phyloP scores from a whole-genome alignment of 1,140 invertebrate species.

The Melanaphis sacchari region DNA sequence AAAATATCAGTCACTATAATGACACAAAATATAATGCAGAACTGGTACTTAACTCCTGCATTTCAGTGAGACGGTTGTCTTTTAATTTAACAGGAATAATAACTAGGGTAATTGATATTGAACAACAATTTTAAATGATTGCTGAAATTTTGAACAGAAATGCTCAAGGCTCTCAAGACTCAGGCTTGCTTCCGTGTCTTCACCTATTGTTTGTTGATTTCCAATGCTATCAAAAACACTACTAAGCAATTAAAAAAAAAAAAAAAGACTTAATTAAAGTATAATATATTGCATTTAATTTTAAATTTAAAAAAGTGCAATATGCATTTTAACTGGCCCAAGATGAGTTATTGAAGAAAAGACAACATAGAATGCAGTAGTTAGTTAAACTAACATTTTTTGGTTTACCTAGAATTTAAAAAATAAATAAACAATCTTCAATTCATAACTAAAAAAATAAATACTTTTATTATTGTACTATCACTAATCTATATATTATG shows the following conservation, averaged over 20 bases:
- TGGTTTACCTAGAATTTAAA: background rate
- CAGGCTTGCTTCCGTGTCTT: background rate
- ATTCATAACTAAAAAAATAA: background rate
- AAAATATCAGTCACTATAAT: background rate
- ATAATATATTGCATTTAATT: background rate
- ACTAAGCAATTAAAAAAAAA: background rate
- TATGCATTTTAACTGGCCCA: background rate
- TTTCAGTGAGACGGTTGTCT: background rate
- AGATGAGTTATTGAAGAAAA: background rate
- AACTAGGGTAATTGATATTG: background rate
- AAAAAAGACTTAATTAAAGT: background rate
- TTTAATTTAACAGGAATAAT: background rate
- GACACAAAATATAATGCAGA: background rate
- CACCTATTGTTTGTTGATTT: background rate
- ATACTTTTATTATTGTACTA: background rate
- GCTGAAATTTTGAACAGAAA: background rate
- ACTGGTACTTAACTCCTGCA: background rate
- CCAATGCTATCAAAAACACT: background rate
- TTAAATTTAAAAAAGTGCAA: background rate
- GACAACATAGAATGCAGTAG: background rate
- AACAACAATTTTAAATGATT: background rate
- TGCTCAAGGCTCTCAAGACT: background rate
- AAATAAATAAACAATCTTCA: background rate
- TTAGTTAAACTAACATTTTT: background rate
- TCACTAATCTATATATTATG: background rate